phyloP scores from a whole-genome alignment of 2,888 invertebrate genomes.

The Phengaris alcon region DNA sequence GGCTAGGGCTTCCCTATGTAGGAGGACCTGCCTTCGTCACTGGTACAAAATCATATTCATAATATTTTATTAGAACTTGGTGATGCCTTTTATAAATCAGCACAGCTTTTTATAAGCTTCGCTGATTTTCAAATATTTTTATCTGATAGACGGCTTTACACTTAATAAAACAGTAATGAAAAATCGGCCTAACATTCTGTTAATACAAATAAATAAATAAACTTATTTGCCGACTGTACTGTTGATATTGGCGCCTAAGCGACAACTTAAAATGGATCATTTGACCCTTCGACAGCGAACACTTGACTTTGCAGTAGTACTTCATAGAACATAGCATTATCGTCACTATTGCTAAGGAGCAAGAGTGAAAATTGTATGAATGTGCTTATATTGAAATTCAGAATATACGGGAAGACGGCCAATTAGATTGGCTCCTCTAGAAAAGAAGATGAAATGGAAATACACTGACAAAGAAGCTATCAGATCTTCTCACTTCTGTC shows the following conservation, averaged over 20 bases:
- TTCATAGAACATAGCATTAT: neutral
- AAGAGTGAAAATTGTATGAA: neutral
- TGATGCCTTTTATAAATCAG: no score
- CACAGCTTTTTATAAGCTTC: no score
- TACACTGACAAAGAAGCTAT: neutral
- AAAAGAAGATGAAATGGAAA: neutral
- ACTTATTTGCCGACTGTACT: neutral
- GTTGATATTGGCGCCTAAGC: conserved; percentile 25
- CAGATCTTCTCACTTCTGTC: neutral
- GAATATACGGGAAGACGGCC: neutral
- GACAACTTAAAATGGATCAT: conserved; percentile 27
- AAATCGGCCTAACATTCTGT: no score
- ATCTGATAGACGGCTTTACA: no score
- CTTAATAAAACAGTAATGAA: no score
- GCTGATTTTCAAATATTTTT: no score
- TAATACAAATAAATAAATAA: neutral
- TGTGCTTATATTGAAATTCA: neutral
- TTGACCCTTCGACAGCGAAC: conserved; percentile 27
- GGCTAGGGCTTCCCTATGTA: no score
- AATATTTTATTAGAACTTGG: no score
- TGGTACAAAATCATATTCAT: no score
- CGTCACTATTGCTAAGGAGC: neutral
- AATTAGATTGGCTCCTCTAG: neutral
- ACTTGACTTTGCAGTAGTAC: conserved; percentile 28
- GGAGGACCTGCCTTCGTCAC: no score